Evolutionary conservation across 2,113 vertebrate species (phyloP).

Genomic region (Paraplagusia blochii): DNA sequence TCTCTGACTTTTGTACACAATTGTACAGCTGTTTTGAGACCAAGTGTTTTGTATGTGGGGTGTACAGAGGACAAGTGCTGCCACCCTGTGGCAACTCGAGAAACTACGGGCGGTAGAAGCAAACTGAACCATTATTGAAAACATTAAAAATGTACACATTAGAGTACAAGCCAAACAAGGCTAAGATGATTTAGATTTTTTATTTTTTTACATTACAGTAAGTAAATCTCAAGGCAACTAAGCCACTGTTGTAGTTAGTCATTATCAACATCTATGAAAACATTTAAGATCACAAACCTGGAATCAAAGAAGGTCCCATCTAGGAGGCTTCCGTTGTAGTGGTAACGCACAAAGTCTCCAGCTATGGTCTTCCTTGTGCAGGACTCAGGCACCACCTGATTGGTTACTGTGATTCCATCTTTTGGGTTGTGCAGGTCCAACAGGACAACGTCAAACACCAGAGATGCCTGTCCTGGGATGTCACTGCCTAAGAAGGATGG

Average conservation of each 20-base stretch:
- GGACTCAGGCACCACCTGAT: slow-evolving; percentile 76
- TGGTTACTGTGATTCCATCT: slow-evolving; percentile 84
- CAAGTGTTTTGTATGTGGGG: background rate
- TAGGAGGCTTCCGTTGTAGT: slow-evolving; percentile 92
- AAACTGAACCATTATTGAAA: background rate
- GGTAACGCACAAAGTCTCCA: slow-evolving; percentile 94
- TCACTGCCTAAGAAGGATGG: slow-evolving; percentile 83
- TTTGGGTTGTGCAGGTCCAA: slow-evolving; percentile 96
- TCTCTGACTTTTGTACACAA: too few species aligned
- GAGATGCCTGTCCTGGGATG: slow-evolving; percentile 92
- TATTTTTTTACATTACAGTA: too few species aligned
- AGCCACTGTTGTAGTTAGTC: too few species aligned
- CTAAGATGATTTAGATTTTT: too few species aligned
- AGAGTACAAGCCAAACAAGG: too few species aligned
- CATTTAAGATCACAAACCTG: slow-evolving; percentile 74
- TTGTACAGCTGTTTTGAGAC: too few species aligned
- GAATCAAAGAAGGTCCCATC: slow-evolving; percentile 95
- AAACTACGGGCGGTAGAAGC: slow-evolving; percentile 8
- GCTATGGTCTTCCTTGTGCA: slow-evolving; percentile 80
- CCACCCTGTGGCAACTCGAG: slow-evolving; percentile 25
- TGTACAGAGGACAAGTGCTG: slow-evolving; percentile 28
- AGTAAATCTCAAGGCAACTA: too few species aligned
- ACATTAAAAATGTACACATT: too few species aligned
- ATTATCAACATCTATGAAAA: background rate
- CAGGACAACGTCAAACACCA: slow-evolving; percentile 92